Conservation (phyloP, 2,113 vertebrate species). For the Rhea pennata region DNA sequence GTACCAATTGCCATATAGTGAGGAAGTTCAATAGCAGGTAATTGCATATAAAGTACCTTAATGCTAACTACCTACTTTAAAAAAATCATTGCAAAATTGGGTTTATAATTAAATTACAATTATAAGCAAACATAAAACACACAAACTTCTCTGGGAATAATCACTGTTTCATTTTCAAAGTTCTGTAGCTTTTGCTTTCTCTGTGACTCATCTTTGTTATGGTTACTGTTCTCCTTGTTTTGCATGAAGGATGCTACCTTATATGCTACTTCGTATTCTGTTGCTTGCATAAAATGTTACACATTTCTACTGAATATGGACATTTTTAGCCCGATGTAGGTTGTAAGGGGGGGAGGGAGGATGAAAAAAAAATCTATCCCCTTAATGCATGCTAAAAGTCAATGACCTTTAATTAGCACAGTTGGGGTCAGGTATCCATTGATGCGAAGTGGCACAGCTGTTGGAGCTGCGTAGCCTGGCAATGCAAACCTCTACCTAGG, state of each 20-base stretch:
- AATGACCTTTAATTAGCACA: neutral
- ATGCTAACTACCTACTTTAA: conserved; percentile 66
- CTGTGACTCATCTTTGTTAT: conserved; percentile 18
- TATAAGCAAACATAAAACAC: conserved; percentile 58
- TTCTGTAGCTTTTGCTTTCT: neutral
- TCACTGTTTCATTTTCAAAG: neutral
- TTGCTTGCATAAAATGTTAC: conserved; percentile 26
- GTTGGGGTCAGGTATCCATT: neutral
- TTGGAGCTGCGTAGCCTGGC: neutral
- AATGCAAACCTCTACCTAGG: neutral
- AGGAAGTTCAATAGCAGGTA: conserved; percentile 67
- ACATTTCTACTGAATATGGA: conserved; percentile 14
- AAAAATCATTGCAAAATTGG: conserved; percentile 62
- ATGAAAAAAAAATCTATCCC: neutral
- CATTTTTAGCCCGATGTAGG: conserved; percentile 5
- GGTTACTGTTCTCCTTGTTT: conserved; percentile 5
- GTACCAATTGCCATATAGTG: conserved; percentile 45
- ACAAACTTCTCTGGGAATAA: no score
- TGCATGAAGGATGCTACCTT: conserved; percentile 49
- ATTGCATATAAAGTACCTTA: conserved; percentile 68
- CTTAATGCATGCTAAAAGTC: neutral
- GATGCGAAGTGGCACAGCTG: neutral
- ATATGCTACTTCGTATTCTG: conserved; percentile 29
- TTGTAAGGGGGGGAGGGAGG: neutral
- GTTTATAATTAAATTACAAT: conserved; percentile 75